Percentiles rank a stretch among this genome's conserved stretches.
These are phyloP conservation scores for Embiotoca jacksoni DNA, from an alignment of 2,113 vertebrate genomes.

Conservation along the genomic window DNA sequence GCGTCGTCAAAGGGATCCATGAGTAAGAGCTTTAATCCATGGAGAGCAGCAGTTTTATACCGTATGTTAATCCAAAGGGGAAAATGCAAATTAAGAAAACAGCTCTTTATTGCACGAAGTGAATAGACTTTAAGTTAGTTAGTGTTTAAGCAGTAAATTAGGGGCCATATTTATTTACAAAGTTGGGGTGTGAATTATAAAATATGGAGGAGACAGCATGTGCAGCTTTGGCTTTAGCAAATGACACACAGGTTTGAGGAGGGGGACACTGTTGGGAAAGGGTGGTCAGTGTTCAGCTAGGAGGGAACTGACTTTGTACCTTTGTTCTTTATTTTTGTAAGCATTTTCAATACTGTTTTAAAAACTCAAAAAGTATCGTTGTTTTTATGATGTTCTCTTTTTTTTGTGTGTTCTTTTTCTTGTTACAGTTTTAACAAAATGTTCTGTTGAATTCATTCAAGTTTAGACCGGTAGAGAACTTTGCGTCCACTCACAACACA, in stretches of 20 bases:
- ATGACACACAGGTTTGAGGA: slow-evolving; percentile 33
- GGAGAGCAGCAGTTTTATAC: slow-evolving; percentile 7
- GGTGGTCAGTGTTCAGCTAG: slow-evolving; percentile 34
- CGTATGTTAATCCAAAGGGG: slow-evolving; percentile 6
- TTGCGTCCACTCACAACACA: slow-evolving; percentile 49
- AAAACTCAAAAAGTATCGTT: too few relatives aligned
- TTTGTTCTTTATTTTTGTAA: slow-evolving; percentile 1
- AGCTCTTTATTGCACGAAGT: background rate
- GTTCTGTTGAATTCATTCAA: background rate
- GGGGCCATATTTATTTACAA: background rate
- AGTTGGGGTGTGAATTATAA: background rate
- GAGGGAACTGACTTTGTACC: background rate
- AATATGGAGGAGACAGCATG: slow-evolving; percentile 67
- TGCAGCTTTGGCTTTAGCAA: slow-evolving; percentile 61
- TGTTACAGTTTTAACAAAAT: background rate
- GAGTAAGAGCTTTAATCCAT: slow-evolving; percentile 11
- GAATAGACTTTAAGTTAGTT: background rate
- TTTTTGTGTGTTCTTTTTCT: background rate
- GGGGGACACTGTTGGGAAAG: slow-evolving; percentile 30
- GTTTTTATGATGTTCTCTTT: background rate
- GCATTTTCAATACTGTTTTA: background rate
- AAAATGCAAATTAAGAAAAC: slow-evolving; percentile 1
- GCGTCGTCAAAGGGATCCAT: slow-evolving; percentile 28
- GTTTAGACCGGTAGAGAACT: background rate
- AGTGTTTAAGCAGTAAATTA: background rate